Evolutionary conservation across 2,888 invertebrate genomes (phyloP).

Genomic region (Pseudoips prasinana): DNA sequence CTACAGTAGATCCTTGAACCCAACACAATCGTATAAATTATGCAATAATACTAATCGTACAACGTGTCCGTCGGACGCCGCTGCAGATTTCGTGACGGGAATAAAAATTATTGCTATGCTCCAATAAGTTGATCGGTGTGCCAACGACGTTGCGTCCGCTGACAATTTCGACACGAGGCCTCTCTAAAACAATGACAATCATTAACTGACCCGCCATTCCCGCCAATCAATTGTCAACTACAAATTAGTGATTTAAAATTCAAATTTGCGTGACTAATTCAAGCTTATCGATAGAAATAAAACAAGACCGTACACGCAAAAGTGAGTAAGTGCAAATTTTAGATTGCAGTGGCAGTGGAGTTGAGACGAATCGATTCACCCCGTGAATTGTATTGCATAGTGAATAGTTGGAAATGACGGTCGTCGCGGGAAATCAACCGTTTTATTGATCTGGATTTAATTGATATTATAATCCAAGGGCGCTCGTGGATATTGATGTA

Average conservation of each 20-base stretch:
- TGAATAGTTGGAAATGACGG: constrained; percentile 49
- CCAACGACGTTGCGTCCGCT: constrained; percentile 53
- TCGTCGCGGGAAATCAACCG: constrained; percentile 58
- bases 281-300: constrained; percentile 47
- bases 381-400: constrained; percentile 66
- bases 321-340: constrained; percentile 53
- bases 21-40: constrained; percentile 50
- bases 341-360: constrained; percentile 49
- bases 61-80: constrained; percentile 53
- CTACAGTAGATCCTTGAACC: constrained; percentile 51
- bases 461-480: constrained; percentile 46
- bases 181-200: constrained; percentile 69
- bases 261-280: constrained; percentile 46
- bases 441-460: constrained; percentile 64
- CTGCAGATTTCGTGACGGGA: constrained; percentile 59
- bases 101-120: constrained; percentile 70
- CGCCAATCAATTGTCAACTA: constrained; percentile 45
- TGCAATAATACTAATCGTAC: constrained; percentile 58
- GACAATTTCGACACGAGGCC: constrained; percentile 65
- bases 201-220: constrained; percentile 42
- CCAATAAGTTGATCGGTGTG: constrained; percentile 73
- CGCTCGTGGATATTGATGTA: constrained; percentile 19
- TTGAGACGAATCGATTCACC: constrained; percentile 72
- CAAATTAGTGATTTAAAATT: constrained; percentile 46
- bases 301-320: constrained; percentile 53